Base-by-base conservation (phyloP, 2,888 invertebrate genomes). In the Drosophila conformis region DNA sequence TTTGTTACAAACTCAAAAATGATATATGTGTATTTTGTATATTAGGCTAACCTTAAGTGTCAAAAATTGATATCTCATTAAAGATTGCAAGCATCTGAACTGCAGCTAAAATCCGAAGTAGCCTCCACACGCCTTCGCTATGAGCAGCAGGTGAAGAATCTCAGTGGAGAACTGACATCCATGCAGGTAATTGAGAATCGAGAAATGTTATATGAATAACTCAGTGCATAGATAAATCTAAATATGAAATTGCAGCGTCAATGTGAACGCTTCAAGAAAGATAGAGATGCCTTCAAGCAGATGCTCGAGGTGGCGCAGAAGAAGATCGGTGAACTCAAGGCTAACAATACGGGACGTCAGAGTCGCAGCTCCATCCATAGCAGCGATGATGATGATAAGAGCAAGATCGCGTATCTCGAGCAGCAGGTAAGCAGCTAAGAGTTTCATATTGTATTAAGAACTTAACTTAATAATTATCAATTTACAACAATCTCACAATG, bases 231-330 rank as follows among this genome's bases (percentile, higher is more conserved):
- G 1, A 21, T 21, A 0, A 7, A 21, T 46, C 15, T 8, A 2
- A 46, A n/a, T 36, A 0, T 15, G 6, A 21, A 0, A 10, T 48
- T 59, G 1, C 54, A 93, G 93, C 91, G 93, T 5, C 93, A 93
- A 90, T 93, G 93, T 68, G 93, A 93, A 76, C 94, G 97, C 84
- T 97, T 98, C 91, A 97, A 97, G 91, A 94, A 97, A 70, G 98
- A 98, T 93, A 94, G 97, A 63, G 98, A 98, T 91, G 96, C 96
- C 60, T 98, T 97, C 90, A 97, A 97, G 81, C 97, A 98, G 91
- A 97, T 98, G 96, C 92, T 98, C 48, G 97, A 98, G 90, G 96
- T 96, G 15, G 97, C 98, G 1, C 97, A 98, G 91, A 96, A 96
- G 93, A 96, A 96, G 42, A 96, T 97, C 83, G 95, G 96, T 0